phyloP scores from a whole-genome alignment of 2,888 invertebrate species.

The Dione vanillae region DNA sequence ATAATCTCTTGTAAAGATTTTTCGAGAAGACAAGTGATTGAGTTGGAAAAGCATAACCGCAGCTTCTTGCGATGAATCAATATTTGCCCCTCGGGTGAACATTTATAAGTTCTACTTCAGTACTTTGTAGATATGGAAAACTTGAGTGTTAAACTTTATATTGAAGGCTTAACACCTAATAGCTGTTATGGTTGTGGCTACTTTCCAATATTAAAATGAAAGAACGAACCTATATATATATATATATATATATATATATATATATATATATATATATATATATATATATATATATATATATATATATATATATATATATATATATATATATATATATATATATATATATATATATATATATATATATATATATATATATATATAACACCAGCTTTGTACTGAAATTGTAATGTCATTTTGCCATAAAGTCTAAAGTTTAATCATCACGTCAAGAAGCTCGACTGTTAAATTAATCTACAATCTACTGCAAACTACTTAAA shows the following conservation, averaged over 20 bases:
- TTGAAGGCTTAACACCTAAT: neutral
- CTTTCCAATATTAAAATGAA: too few species aligned
- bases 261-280: neutral
- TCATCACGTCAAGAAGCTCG: too few species aligned
- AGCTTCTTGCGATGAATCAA: conserved; percentile 5
- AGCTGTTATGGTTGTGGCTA: too few species aligned
- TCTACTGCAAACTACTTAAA: too few species aligned
- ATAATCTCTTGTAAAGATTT: neutral
- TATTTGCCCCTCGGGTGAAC: conserved; percentile 1
- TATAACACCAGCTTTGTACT: too few species aligned
- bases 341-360: too few species aligned
- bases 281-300: neutral
- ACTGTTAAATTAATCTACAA: too few species aligned
- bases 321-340: neutral
- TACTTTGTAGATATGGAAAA: neutral
- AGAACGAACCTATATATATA: neutral
- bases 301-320: neutral
- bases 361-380: too few species aligned
- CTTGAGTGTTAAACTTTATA: neutral
- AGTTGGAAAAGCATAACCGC: neutral
- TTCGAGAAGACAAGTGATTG: neutral
- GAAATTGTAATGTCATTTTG: too few species aligned
- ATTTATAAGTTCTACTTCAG: conserved; percentile 4
- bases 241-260: neutral
- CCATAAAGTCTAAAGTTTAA: too few species aligned